These are phyloP conservation scores for Leptoteleia sp. DNA, from an alignment of 1,140 invertebrate species.

Conservation along the genomic window DNA sequence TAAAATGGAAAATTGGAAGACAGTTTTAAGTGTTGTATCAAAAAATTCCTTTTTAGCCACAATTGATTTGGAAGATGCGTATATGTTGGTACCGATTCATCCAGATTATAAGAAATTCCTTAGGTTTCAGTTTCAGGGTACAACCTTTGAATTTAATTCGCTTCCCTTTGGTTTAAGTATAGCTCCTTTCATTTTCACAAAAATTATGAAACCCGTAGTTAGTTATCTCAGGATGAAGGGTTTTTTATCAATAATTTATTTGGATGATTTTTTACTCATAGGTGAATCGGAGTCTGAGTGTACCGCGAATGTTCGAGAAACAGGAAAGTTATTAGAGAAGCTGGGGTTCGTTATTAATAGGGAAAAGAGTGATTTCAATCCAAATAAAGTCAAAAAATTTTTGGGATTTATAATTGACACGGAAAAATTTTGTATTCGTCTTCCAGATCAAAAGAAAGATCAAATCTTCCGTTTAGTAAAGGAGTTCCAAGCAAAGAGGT, in stretches of 20 bases:
- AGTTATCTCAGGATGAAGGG: constrained; percentile 4
- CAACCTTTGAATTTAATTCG: constrained; percentile 51
- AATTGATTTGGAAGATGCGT: too few relatives aligned
- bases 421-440: too few relatives aligned
- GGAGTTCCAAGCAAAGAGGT: too few relatives aligned
- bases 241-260: constrained; percentile 23
- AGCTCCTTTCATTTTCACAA: constrained; percentile 53
- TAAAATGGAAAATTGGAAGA: too few relatives aligned
- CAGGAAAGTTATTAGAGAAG: constrained; percentile 25
- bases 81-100: too few relatives aligned
- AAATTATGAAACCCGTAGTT: constrained; percentile 50
- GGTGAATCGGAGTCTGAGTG: constrained; percentile 33
- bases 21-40: too few relatives aligned
- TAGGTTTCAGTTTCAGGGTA: constrained; percentile 29
- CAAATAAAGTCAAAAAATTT: neutral
- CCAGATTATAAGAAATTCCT: too few relatives aligned
- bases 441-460: too few relatives aligned
- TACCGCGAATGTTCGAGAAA: constrained; percentile 20
- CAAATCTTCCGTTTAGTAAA: too few relatives aligned
- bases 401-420: too few relatives aligned
- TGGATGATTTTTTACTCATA: constrained; percentile 34
- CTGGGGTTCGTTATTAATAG: constrained; percentile 64
- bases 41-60: too few relatives aligned
- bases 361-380: constrained; percentile 47
- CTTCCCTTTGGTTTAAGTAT: constrained; percentile 48